These are phyloP conservation scores for Xanthorhoe spadicearia DNA, from an alignment of 2,888 invertebrate species.

Conservation along the genomic window DNA sequence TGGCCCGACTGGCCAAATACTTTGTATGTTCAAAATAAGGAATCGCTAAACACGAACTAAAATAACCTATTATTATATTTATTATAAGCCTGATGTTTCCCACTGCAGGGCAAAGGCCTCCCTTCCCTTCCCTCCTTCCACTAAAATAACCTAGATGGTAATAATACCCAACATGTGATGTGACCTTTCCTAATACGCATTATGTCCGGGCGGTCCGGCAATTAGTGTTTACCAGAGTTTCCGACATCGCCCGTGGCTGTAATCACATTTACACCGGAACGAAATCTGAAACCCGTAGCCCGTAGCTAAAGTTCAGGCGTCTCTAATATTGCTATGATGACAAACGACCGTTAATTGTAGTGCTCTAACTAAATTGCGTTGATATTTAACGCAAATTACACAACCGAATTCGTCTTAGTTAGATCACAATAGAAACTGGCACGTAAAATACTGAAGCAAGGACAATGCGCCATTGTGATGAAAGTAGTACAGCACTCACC, in stretches of 20 bases:
- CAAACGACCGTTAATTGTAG: conserved; percentile 18
- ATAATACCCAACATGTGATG: neutral
- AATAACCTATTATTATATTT: no score
- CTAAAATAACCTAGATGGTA: neutral
- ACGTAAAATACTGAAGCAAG: neutral
- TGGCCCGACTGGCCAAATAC: neutral
- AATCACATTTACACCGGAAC: conserved; percentile 17
- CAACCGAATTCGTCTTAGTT: conserved; percentile 20
- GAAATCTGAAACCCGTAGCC: conserved; percentile 18
- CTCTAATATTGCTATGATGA: conserved; percentile 10
- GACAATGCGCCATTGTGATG: neutral
- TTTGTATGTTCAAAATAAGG: neutral
- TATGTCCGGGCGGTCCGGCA: conserved; percentile 6
- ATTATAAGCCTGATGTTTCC: no score
- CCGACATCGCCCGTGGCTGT: neutral
- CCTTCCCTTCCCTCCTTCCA: no score
- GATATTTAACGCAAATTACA: conserved; percentile 14
- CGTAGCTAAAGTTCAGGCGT: conserved; percentile 21
- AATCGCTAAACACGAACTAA: neutral
- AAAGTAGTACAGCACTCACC: conserved; percentile 77
- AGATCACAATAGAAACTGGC: conserved; percentile 1
- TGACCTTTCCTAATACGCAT: conserved; percentile 14
- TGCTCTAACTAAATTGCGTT: conserved; percentile 17
- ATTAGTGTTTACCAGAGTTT: conserved; percentile 13
- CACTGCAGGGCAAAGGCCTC: no score